These are phyloP conservation scores for Bombyx mandarina DNA, from an alignment of 1,140 invertebrate genomes.

Conservation along the genomic window DNA sequence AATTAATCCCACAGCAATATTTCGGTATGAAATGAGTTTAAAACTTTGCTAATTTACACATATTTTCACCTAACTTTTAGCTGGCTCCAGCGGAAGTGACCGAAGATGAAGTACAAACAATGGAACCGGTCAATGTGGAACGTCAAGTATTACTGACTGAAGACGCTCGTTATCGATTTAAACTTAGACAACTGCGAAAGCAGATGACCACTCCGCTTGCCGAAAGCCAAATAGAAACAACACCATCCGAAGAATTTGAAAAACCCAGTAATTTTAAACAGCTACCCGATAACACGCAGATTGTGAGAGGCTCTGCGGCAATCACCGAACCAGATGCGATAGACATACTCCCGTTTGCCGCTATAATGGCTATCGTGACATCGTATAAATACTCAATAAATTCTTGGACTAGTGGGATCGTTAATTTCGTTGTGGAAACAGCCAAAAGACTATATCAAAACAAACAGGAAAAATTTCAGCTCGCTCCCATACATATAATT, in stretches of 20 bases:
- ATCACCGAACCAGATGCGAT: conserved; percentile 39
- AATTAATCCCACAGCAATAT: too few species aligned
- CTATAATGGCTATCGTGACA: conserved; percentile 70
- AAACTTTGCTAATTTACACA: not conserved
- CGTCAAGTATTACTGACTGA: conserved; percentile 48
- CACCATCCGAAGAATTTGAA: conserved; percentile 56
- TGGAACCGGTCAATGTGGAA: conserved; percentile 39
- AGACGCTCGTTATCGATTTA: conserved; percentile 41
- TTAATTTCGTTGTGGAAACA: conserved; percentile 65
- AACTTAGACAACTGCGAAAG: conserved; percentile 41
- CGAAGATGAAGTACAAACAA: conserved; percentile 50
- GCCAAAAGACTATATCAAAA: conserved; percentile 62
- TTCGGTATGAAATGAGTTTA: too few species aligned
- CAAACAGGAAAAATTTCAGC: conserved; percentile 48
- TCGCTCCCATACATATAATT: conserved; percentile 51
- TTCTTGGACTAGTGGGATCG: conserved; percentile 63
- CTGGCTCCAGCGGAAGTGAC: conserved; percentile 31
- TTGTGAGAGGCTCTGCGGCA: conserved; percentile 54
- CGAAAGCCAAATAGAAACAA: conserved; percentile 29
- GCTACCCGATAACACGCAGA: conserved; percentile 66
- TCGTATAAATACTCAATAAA: conserved; percentile 68
- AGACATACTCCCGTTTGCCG: conserved; percentile 65
- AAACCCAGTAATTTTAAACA: conserved; percentile 67
- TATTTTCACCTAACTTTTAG: conserved; percentile 17
- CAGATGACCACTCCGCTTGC: conserved; percentile 40